A percentile compares a stretch with the other conserved stretches of the same genome.
Evolutionary conservation across 2,797 vertebrate species (phyloP).

Genomic region (Margarornis squamiger): DNA sequence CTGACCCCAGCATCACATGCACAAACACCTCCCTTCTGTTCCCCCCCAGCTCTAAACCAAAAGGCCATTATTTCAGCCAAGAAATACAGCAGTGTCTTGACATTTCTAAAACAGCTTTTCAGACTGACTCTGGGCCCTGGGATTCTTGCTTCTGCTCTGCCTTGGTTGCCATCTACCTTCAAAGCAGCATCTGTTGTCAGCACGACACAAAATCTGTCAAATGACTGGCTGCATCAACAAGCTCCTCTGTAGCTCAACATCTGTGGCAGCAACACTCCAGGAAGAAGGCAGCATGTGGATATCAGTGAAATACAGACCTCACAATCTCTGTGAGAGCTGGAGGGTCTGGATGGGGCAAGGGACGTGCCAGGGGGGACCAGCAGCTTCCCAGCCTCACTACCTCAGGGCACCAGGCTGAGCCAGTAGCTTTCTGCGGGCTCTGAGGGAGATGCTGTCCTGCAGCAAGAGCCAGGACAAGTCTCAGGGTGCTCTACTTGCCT

Average conservation of each 20-base stretch:
- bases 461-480: not conserved
- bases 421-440: not conserved
- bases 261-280: not conserved
- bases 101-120: not conserved
- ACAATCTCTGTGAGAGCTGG: not conserved
- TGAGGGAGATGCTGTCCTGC: not conserved
- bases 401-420: not conserved
- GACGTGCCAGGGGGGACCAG: not conserved
- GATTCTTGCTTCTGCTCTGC: not conserved
- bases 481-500: not conserved
- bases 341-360: not conserved
- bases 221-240: not conserved
- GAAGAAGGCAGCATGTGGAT: not conserved
- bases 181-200: not conserved
- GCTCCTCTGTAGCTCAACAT: not conserved
- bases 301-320: not conserved
- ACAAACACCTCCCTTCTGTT: not conserved
- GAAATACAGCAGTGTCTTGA: not conserved
- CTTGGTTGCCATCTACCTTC: not conserved
- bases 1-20: rapidly evolving
- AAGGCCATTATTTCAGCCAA: not conserved
- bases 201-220: not conserved
- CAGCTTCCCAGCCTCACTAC: not conserved
- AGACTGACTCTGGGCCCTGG: not conserved
- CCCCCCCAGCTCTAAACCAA: not conserved